phyloP scores from a whole-genome alignment of 2,113 vertebrate genomes.

The Ochotona princeps region DNA sequence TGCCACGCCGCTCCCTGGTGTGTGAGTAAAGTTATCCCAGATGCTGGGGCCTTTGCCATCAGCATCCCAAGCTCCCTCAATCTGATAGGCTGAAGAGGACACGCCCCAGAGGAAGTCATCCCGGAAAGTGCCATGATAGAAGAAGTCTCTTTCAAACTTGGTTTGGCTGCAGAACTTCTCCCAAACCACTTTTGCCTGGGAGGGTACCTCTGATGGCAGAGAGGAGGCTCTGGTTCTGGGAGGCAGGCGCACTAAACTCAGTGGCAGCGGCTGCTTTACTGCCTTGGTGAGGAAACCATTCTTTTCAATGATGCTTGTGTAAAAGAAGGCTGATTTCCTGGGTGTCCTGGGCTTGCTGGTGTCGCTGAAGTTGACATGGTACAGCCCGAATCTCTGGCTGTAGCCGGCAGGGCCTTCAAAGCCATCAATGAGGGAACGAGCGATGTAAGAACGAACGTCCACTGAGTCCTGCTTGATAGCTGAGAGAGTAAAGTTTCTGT shows the following conservation, averaged over 20 bases:
- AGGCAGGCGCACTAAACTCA: neutral
- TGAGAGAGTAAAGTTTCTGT: constrained; percentile 78
- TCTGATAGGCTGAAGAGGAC: constrained; percentile 94
- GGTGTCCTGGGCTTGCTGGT: constrained; percentile 91
- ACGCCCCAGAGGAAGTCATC: constrained; percentile 93
- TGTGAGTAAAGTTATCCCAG: constrained; percentile 96
- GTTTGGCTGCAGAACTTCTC: constrained; percentile 92
- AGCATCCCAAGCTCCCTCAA: constrained; percentile 94
- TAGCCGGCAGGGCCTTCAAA: constrained; percentile 93
- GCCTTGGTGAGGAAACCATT: constrained; percentile 88
- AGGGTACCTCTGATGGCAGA: constrained; percentile 92
- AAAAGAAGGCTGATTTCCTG: constrained; percentile 93
- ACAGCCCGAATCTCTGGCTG: constrained; percentile 91
- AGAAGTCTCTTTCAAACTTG: constrained; percentile 90
- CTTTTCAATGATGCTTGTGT: constrained; percentile 88
- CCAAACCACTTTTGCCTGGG: constrained; percentile 92
- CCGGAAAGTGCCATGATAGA: constrained; percentile 92
- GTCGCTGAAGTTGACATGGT: constrained; percentile 90
- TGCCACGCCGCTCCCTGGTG: constrained; percentile 84
- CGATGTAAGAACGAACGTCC: constrained; percentile 88
- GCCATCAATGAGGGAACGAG: constrained; percentile 92
- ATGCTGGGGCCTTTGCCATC: constrained; percentile 95
- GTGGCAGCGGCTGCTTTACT: neutral
- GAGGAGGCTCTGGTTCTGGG: constrained; percentile 64
- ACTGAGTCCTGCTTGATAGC: constrained; percentile 88